These are phyloP conservation scores for Porites rus DNA, from an alignment of 92 coral and sea anemone species.

Conservation along the genomic window DNA sequence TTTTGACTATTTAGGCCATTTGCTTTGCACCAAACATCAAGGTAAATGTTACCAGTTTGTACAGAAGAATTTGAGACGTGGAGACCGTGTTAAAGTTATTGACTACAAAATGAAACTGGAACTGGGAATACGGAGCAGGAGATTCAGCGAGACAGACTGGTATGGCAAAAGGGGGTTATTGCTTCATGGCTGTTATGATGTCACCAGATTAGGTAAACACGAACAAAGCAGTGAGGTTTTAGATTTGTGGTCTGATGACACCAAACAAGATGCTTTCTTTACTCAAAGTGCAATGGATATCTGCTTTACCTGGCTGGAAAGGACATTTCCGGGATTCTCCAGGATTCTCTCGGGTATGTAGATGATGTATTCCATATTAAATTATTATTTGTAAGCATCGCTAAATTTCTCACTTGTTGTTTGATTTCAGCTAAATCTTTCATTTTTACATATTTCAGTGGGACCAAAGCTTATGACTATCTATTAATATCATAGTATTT, in stretches of 20 bases:
- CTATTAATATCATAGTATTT: too few species aligned
- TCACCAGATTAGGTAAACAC: background rate
- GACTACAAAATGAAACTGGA: conserved; percentile 58
- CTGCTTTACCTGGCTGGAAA: conserved; percentile 20
- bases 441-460: too few species aligned
- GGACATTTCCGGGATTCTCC: conserved; percentile 16
- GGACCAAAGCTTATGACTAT: too few species aligned
- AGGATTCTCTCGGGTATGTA: conserved; percentile 5
- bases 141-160: conserved; percentile 30
- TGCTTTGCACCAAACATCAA: conserved; percentile 29
- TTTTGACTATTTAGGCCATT: background rate
- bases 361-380: background rate
- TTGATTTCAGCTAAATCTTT: background rate
- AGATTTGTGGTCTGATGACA: conserved; percentile 33
- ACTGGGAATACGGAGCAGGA: conserved; percentile 18
- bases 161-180: conserved; percentile 28
- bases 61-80: conserved; percentile 21
- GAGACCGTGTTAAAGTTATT: conserved; percentile 23
- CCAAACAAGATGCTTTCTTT: conserved; percentile 39
- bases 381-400: background rate
- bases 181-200: conserved; percentile 5
- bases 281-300: conserved; percentile 35
- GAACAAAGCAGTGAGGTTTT: background rate
- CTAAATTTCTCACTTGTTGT: background rate
- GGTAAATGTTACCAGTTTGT: conserved; percentile 26